Evolutionary conservation across 2,797 vertebrate genomes (phyloP).

Genomic region (Gallinago stenura): DNA sequence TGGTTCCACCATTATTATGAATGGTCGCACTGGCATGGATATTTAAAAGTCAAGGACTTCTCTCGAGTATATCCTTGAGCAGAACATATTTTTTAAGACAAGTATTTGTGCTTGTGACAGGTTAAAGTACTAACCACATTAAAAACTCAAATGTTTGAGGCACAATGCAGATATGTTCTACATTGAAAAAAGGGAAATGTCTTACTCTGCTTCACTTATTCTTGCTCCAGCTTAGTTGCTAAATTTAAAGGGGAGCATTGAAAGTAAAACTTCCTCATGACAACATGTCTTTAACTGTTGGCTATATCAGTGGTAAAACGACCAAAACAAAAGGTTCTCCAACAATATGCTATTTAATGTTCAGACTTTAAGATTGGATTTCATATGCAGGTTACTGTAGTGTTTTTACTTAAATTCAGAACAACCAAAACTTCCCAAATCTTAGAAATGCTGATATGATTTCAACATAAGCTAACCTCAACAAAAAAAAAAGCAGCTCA

Average conservation of each 20-base stretch:
- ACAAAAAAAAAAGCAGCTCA: not conserved
- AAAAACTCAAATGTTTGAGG: conserved; percentile 69
- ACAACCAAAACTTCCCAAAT: not conserved
- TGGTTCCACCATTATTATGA: conserved; percentile 38
- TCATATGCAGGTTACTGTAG: not conserved
- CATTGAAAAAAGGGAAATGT: not conserved
- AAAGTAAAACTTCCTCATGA: not conserved
- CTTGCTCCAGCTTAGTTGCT: conserved; percentile 16
- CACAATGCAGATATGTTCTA: conserved; percentile 77
- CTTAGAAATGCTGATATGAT: not conserved
- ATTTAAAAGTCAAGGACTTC: conserved; percentile 59
- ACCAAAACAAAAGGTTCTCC: not conserved
- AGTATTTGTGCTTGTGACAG: conserved; percentile 74
- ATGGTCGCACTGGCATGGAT: conserved; percentile 51
- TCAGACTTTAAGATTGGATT: conserved; percentile 8
- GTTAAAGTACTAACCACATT: conserved; percentile 77
- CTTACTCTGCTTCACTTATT: conserved; percentile 42
- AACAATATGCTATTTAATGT: not conserved
- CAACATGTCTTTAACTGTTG: not conserved
- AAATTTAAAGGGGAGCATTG: conserved; percentile 28
- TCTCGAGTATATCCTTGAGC: conserved; percentile 63
- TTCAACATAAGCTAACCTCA: not conserved
- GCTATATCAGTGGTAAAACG: not conserved
- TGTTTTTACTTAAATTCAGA: conserved; percentile 13
- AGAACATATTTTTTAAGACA: conserved; percentile 49